These are phyloP conservation scores for Lophochroa leadbeateri DNA, from an alignment of 2,113 vertebrate genomes.

Conservation along the genomic window DNA sequence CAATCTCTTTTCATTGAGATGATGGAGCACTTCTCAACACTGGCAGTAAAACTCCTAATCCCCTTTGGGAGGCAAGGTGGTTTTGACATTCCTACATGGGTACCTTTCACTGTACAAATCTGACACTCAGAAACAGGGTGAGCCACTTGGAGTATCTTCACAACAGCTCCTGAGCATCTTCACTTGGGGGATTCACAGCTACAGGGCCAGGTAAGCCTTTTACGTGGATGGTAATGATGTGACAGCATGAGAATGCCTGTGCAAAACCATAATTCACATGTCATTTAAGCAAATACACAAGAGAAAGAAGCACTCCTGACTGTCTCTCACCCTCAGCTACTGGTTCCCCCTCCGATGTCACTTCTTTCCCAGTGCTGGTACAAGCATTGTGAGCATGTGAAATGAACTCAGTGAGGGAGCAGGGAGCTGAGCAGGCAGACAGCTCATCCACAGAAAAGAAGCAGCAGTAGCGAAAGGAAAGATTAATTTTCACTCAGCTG, in stretches of 20 bases:
- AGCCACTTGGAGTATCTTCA: background rate
- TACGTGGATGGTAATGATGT: background rate
- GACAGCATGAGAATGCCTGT: background rate
- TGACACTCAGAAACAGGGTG: background rate
- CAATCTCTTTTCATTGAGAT: background rate
- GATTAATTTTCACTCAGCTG: background rate
- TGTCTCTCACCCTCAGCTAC: background rate
- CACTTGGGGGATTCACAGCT: background rate
- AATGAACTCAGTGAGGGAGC: background rate
- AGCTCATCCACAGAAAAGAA: background rate
- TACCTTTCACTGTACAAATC: background rate
- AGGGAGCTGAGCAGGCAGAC: background rate
- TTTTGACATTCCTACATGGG: background rate
- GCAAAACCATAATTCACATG: background rate
- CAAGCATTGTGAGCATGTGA: background rate
- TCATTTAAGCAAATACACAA: background rate
- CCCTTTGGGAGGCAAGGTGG: background rate
- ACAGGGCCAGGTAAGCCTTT: background rate
- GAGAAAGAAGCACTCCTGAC: background rate
- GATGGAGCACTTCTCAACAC: background rate
- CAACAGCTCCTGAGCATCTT: background rate
- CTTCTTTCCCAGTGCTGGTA: background rate
- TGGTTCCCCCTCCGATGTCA: background rate
- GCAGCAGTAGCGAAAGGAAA: background rate
- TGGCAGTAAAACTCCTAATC: background rate